phyloP scores from a whole-genome alignment of 2,888 invertebrate genomes.

The Meteorus colon region DNA sequence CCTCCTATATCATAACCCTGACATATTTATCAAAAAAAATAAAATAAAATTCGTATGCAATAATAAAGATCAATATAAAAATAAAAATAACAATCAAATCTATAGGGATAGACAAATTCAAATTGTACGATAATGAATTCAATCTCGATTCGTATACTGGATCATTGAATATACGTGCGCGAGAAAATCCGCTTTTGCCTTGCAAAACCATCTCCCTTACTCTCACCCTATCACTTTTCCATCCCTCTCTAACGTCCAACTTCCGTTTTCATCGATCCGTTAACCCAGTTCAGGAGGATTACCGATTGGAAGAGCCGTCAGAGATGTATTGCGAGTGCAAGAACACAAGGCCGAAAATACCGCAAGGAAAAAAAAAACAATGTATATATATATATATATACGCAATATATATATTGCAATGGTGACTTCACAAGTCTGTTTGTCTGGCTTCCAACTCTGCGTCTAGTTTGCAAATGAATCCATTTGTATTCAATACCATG shows the following conservation, averaged over 20 bases:
- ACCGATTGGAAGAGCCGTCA: conserved; percentile 1
- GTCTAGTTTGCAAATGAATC: conserved; percentile 14
- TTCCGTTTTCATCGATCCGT: conserved; percentile 20
- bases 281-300: conserved; percentile 25
- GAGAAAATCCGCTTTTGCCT: conserved; percentile 16
- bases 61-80: background rate
- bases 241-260: background rate
- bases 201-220: background rate
- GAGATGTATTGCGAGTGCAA: conserved; percentile 8
- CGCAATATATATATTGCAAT: background rate
- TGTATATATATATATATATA: background rate
- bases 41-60: background rate
- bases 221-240: background rate
- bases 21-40: background rate
- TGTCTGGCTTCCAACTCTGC: conserved; percentile 6
- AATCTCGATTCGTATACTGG: conserved; percentile 6
- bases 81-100: background rate
- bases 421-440: conserved; percentile 11
- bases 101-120: background rate
- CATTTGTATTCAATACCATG: conserved; percentile 13
- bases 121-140: conserved; percentile 25
- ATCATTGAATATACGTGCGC: background rate
- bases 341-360: conserved; percentile 10
- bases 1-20: background rate
- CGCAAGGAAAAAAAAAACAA: background rate